Evolutionary conservation across 35 echinoderm and acorn worm species (phyloP), one percentile per base, ranked within the genome.

Genomic region (Apostichopus japonicus): DNA sequence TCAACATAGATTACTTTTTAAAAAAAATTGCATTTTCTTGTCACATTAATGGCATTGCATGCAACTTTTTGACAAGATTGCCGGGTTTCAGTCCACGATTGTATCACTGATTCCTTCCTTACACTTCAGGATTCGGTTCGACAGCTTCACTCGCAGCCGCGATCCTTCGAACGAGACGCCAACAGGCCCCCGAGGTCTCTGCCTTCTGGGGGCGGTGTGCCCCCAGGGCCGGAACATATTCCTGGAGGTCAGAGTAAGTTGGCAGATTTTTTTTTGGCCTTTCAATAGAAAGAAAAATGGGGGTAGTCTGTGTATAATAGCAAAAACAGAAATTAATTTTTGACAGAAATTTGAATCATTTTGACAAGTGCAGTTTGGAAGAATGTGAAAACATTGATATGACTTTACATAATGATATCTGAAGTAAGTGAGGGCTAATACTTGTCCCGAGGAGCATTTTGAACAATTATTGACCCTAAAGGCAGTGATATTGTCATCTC

Each of bases 61-160:
- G 8, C 13, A 10, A 13, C 57, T 10, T 61, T 57, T 61, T 61
- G 7, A 0, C 57, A 11, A 61, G 57, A 11, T 10, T 61, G 13
- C 57, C 13, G 57, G 57, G 7, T 61, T 11, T 61, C 13, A 61
- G 57, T 61, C 57, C 7, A 61, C 57, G 13, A 61, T 13, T 19
- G 16, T 83, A 83, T 4, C 79, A 54, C 10, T 54, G 10, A 21
- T 14, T 54, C 44, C 27, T 54, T 83, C 33, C 44, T 83, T 53
- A 54, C 4, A 54, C 19, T 83, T 83, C 73, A 90, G 88, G 88
- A 90, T 76, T 90, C 88, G 51, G 88, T 90, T 33, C 72, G 88
- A n/a, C 88, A 73, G 70, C 55, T 90, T 54, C 88, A 90, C 27
- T 90, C 88, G 5, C 88, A 90, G 67, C 70, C 88, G 6, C 8